A percentile compares a stretch with the other conserved stretches of the same genome.
Conservation (phyloP, 2,888 invertebrate species). For the Lysandra coridon region DNA sequence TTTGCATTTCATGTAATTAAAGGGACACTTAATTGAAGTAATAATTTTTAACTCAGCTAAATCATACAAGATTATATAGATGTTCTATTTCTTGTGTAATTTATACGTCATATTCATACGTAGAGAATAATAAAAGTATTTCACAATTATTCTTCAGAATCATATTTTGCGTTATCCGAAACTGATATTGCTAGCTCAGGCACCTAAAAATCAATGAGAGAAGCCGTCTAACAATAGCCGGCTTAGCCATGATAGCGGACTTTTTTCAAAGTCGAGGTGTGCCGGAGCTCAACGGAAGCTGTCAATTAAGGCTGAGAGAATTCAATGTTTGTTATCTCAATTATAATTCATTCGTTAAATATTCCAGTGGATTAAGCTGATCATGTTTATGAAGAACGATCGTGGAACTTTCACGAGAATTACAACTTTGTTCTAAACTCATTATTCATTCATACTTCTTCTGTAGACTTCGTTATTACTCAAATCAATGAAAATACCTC, state of each 20-base stretch:
- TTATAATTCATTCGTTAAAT: slow-evolving; percentile 18
- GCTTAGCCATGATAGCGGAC: slow-evolving; percentile 1
- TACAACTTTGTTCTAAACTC: slow-evolving; percentile 75
- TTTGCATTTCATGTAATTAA: neutral
- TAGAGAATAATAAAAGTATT: no score
- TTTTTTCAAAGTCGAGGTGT: slow-evolving; percentile 2
- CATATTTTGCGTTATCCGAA: neutral
- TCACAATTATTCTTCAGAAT: neutral
- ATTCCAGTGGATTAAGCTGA: slow-evolving; percentile 41
- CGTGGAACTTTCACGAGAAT: slow-evolving; percentile 65
- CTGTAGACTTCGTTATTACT: slow-evolving; percentile 65
- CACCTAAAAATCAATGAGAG: neutral
- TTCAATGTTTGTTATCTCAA: slow-evolving; percentile 23
- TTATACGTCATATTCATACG: no score
- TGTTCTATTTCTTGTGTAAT: no score
- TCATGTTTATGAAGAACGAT: slow-evolving; percentile 48
- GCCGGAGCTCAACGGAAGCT: slow-evolving; percentile 1
- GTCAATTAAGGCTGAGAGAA: neutral
- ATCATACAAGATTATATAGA: no score
- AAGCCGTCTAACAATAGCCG: neutral
- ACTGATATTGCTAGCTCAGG: neutral
- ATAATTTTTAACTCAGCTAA: no score
- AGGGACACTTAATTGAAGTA: neutral
- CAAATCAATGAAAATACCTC: slow-evolving; percentile 15
- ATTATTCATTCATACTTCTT: slow-evolving; percentile 79